Base-by-base conservation (phyloP, 2,888 invertebrate genomes). In the Bembecia ichneumoniformis region DNA sequence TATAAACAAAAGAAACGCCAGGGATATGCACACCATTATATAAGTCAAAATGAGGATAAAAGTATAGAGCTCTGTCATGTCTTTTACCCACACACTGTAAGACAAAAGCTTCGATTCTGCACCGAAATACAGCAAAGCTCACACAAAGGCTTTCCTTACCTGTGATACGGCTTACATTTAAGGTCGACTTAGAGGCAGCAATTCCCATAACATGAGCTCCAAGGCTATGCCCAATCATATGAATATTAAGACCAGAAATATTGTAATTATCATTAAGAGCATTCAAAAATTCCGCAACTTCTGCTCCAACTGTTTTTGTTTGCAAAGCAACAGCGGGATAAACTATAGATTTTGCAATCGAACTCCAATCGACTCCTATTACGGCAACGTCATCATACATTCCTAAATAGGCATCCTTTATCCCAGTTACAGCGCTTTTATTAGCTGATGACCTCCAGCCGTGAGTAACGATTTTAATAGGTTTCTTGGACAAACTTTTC, bases 381-480 rank as follows among this genome's bases (percentile, higher is more conserved):
- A 89, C 79, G 52, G 81, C 86, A 1, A 75, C 75, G 53, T 84
- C 74, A 50, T 71, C 56, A 47, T 55, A 59, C 4, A 56, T 34
- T 44, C 70, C 56, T 49, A 88, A 59, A 63, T 83, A 88, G 3
- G 80, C 79, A 52, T 86, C 59, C 59, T 79, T 87, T 10, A 89
- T 77, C 7, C 53, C 49, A 1, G 69, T 54, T 43, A 82, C 78
- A 5, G 74, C 67, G 43, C 69, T 58, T 46, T 64, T 64, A 36
- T 74, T 68, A 1, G 74, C 81, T 28, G 76, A 74, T 1, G 88
- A 88, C 61, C 70, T 71, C 88, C 88, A 89, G 5, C 81, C 81
- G 52, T 89, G 89, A 1, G 88, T 87, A n/a, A 89, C 64, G 40
- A 88, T 66, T 68, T 88, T 89, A 2, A 84, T 69, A 5, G 77